Base-by-base conservation (phyloP, 64 coral and sea anemone species). In the Pocillopora damicornis region DNA sequence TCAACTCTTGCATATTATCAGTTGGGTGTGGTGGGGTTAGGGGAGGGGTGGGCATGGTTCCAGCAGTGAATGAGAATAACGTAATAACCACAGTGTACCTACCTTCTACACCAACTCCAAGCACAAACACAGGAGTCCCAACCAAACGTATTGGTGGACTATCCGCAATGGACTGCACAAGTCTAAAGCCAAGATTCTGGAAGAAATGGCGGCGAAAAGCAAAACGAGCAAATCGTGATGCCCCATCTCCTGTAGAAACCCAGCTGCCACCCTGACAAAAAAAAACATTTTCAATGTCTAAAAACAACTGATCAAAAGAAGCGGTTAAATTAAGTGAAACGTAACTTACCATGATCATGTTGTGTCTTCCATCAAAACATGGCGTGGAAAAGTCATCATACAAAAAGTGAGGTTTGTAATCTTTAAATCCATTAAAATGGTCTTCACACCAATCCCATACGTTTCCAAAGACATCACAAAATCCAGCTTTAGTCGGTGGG, bases 171-270 rank as follows among this genome's bases (percentile, higher is more conserved):
- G 82, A 91, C 35, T 25, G 72, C 13, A 64, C 89, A 30, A 91
- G 4, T 23, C 82, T 74, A 37, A 91, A 91, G 69, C 89, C 89
- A 61, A 86, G 73, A 86, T 91, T 82, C 68, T 91, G 89, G 30
- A 91, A 91, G 38, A 91, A 91, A 72, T 91, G 89, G 11, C 80
- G 89, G 23, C 89, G 89, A 15, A 91, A 91, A 37, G 73, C 79
- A 36, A 68, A 86, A 1, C 89, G 89, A 16, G 81, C 59, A 23
- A 91, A 91, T 37, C 89, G 81, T 15, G 89, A 91, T 51, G 89
- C 89, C 75, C 42, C 60, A 59, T 76, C 80, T 13, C 89, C 89
- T 1, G 89, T 91, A 5, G 89, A 86, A 15, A 82, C 89, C 89
- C 89, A 91, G 59, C 79, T 83, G 15, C 89, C 81, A 34, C 89